These are phyloP conservation scores for Ephialtes manifestator DNA, from an alignment of 2,888 invertebrate species.

Conservation along the genomic window DNA sequence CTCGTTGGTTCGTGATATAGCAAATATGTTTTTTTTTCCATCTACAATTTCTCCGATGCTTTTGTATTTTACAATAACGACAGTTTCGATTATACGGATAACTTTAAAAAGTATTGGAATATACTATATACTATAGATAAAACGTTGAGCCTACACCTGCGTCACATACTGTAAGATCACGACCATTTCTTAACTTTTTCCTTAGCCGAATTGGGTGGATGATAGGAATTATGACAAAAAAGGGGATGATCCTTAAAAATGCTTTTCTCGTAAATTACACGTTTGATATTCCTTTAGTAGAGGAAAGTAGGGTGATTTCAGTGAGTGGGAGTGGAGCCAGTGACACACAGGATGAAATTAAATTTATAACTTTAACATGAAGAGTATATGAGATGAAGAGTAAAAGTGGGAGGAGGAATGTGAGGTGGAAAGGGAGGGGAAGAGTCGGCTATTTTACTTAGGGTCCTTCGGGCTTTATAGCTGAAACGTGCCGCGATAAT, in stretches of 20 bases:
- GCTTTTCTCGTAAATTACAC: slow-evolving; percentile 18
- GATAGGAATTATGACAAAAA: neutral
- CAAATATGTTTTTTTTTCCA: neutral
- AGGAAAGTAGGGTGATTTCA: neutral
- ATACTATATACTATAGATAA: neutral
- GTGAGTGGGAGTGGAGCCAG: slow-evolving; percentile 26
- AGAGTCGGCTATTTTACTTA: slow-evolving; percentile 74
- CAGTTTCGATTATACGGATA: neutral
- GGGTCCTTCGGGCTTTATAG: slow-evolving; percentile 74
- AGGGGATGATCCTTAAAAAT: slow-evolving; percentile 42
- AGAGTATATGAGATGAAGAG: slow-evolving; percentile 42
- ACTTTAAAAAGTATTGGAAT: neutral
- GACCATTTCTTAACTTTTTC: neutral
- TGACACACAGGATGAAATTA: slow-evolving; percentile 43
- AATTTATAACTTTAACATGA: slow-evolving; percentile 59
- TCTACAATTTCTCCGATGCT: neutral
- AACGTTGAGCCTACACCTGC: neutral
- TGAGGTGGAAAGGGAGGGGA: neutral
- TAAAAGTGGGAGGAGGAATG: slow-evolving; percentile 17
- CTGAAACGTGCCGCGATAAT: slow-evolving; percentile 79
- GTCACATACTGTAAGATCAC: neutral
- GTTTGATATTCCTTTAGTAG: slow-evolving; percentile 15
- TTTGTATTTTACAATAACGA: neutral
- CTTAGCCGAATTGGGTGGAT: neutral
- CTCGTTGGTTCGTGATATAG: slow-evolving; percentile 17